Evolutionary conservation across 2,888 invertebrate species (phyloP).

Genomic region (Norana najaformis): DNA sequence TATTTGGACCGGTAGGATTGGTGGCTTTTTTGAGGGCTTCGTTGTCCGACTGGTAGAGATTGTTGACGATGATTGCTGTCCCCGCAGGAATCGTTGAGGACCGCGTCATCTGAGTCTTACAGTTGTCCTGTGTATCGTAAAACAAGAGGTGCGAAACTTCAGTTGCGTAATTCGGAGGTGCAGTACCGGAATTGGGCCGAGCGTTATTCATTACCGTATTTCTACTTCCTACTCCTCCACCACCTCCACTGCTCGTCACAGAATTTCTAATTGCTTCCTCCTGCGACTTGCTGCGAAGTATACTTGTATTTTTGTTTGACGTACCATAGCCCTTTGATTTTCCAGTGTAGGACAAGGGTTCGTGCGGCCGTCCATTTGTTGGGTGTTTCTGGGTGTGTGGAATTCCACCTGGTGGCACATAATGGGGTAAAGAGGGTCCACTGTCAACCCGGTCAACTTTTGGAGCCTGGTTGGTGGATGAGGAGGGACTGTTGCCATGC

Average conservation of each 20-base stretch:
- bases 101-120: constrained; percentile 23
- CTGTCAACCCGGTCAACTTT: constrained; percentile 26
- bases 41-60: constrained; percentile 17
- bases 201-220: constrained; percentile 19
- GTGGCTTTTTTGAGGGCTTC: neutral
- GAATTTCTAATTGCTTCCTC: constrained; percentile 17
- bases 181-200: neutral
- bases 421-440: constrained; percentile 24
- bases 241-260: neutral
- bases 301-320: constrained; percentile 23
- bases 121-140: constrained; percentile 20
- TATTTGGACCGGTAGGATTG: neutral
- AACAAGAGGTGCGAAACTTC: constrained; percentile 22
- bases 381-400: constrained; percentile 18
- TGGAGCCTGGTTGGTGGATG: neutral
- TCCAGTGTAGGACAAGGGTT: neutral
- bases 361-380: neutral
- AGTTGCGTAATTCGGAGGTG: constrained; percentile 9
- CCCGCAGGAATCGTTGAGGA: constrained; percentile 24
- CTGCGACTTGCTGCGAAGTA: constrained; percentile 17
- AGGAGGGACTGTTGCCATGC: neutral
- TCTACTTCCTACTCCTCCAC: neutral
- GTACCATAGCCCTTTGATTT: constrained; percentile 8
- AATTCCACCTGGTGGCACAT: constrained; percentile 20
- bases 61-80: constrained; percentile 21